phyloP scores from a whole-genome alignment of 2,888 invertebrate genomes.

The Sycophila texana region DNA sequence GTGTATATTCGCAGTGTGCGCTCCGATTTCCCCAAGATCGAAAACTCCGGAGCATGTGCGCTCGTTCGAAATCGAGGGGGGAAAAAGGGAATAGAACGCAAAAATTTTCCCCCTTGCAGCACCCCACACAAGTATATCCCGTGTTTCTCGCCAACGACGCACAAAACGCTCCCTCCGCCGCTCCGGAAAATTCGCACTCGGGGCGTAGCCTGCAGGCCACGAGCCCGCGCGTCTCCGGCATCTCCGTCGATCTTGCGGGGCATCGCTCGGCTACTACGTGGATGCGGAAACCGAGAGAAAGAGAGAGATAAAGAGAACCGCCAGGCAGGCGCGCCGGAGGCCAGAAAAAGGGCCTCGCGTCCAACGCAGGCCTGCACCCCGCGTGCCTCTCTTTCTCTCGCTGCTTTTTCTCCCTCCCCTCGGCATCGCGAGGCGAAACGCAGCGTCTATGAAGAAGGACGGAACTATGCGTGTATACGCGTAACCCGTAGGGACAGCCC shows the following conservation, averaged over 20 bases:
- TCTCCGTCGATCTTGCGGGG: background rate
- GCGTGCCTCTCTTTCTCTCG: background rate
- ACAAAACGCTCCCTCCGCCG: background rate
- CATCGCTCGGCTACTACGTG: background rate
- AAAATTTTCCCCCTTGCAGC: background rate
- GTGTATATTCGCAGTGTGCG: background rate
- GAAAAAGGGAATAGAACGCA: background rate
- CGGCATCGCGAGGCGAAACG: too few relatives aligned
- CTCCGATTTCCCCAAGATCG: background rate
- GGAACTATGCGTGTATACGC: background rate
- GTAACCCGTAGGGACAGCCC: too few relatives aligned
- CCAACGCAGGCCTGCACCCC: too few relatives aligned
- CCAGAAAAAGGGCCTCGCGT: too few relatives aligned
- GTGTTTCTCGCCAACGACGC: background rate
- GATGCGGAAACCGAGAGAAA: background rate
- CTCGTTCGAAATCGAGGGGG: background rate
- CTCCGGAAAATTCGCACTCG: constrained; percentile 44
- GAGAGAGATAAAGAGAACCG: background rate
- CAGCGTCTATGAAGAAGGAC: too few relatives aligned
- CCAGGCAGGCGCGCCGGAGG: background rate
- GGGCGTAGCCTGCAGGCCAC: constrained; percentile 33
- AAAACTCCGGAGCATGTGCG: background rate
- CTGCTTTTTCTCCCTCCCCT: background rate
- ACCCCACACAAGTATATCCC: too few relatives aligned
- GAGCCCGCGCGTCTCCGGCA: background rate